phyloP scores from a whole-genome alignment of 2,888 invertebrate genomes.

The Aleiodes testaceus region DNA sequence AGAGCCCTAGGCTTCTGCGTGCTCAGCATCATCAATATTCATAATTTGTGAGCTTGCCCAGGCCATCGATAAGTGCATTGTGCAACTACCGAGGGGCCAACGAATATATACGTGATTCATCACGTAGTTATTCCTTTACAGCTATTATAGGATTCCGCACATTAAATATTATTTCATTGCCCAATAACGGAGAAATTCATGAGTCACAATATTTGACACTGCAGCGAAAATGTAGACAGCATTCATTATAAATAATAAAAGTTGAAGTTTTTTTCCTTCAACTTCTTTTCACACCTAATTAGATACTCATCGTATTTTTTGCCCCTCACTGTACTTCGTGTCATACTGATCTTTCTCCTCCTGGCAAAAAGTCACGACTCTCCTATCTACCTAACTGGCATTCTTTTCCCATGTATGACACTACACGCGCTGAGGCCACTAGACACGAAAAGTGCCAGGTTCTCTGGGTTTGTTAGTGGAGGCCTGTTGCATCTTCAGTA shows the following conservation, averaged over 20 bases:
- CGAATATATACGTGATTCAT: too few relatives aligned
- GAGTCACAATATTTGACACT: too few relatives aligned
- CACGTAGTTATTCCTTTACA: too few relatives aligned
- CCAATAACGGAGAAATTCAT: too few relatives aligned
- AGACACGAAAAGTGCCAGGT: constrained; percentile 67
- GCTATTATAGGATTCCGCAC: too few relatives aligned
- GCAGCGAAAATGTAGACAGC: neutral
- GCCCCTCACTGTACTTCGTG: constrained; percentile 11
- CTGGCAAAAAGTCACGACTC: constrained; percentile 12
- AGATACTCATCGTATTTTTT: too few relatives aligned
- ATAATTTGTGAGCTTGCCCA: constrained; percentile 54
- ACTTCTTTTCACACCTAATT: constrained; percentile 3
- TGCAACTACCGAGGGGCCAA: too few relatives aligned
- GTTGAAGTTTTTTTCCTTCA: too few relatives aligned
- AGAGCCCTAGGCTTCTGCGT: constrained; percentile 62
- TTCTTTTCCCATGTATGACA: constrained; percentile 69
- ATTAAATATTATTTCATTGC: too few relatives aligned
- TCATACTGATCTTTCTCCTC: constrained; percentile 35
- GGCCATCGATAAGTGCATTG: constrained; percentile 8
- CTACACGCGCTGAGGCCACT: constrained; percentile 71
- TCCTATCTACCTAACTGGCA: constrained; percentile 61
- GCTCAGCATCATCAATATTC: constrained; percentile 72
- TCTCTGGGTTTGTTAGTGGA: constrained; percentile 68
- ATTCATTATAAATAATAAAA: neutral
- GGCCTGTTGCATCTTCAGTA: constrained; percentile 70